Conservation (phyloP, 2,797 vertebrate genomes). For the Chelmon rostratus region DNA sequence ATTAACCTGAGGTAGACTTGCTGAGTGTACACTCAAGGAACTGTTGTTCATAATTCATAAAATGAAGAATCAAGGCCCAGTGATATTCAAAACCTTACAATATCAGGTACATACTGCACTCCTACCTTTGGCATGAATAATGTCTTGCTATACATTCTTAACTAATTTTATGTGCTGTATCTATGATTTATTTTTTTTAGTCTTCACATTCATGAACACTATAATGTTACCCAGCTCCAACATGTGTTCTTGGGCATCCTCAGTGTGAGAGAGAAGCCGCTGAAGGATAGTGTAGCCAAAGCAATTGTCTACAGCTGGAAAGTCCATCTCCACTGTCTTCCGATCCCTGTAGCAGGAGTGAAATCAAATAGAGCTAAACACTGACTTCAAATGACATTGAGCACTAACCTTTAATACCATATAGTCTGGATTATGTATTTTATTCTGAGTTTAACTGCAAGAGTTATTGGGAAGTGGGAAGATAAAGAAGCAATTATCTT, state of each 20-base stretch:
- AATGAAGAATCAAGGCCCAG: not conserved
- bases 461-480: not conserved
- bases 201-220: not conserved
- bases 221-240: constrained; percentile 90
- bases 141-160: not conserved
- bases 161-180: too few relatives aligned
- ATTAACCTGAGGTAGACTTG: not conserved
- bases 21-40: constrained; percentile 16
- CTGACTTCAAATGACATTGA: not conserved
- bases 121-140: not conserved
- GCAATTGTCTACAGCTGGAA: constrained; percentile 89
- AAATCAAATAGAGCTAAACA: constrained; percentile 36
- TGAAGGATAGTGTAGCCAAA: constrained; percentile 94
- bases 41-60: constrained; percentile 8
- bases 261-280: constrained; percentile 90
- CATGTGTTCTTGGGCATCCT: constrained; percentile 92
- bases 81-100: constrained; percentile 2
- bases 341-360: constrained; percentile 86
- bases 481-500: constrained; percentile 7
- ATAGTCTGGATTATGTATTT: not conserved
- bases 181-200: not conserved
- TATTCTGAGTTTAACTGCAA: constrained; percentile 5
- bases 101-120: not conserved
- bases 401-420: not conserved
- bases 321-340: constrained; percentile 90